A percentile compares a stretch with the other conserved stretches of the same genome.
Evolutionary conservation across 2,797 vertebrate species (phyloP).

Genomic region (Gila robusta): DNA sequence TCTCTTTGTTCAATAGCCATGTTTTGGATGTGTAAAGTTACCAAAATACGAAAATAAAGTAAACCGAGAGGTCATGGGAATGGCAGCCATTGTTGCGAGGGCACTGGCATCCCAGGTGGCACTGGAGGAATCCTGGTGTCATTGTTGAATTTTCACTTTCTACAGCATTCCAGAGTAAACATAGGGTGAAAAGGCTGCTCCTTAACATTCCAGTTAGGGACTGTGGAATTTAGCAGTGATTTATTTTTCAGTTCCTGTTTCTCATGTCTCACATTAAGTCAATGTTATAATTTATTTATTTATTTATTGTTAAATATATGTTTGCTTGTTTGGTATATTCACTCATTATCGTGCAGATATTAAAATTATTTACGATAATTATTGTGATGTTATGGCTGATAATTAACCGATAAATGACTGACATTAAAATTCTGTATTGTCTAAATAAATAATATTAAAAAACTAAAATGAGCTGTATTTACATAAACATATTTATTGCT

Average conservation of each 20-base stretch:
- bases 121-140: conserved; percentile 26
- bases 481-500: not conserved
- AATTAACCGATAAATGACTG: not conserved
- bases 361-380: not conserved
- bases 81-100: conserved; percentile 16
- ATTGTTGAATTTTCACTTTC: conserved; percentile 43
- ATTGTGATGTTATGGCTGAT: not conserved
- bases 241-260: not conserved
- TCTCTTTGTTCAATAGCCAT: conserved; percentile 20
- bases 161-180: conserved; percentile 36
- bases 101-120: conserved; percentile 32
- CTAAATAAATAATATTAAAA: too few relatives aligned
- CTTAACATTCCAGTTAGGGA: not conserved
- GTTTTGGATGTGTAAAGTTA: conserved; percentile 49
- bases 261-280: not conserved
- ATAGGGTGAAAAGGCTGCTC: conserved; percentile 14
- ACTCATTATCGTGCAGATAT: not conserved
- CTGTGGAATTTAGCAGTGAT: not conserved
- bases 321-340: not conserved
- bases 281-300: not conserved
- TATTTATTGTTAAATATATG: not conserved
- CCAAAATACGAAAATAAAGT: conserved; percentile 38
- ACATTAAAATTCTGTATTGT: not conserved
- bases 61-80: conserved; percentile 54
- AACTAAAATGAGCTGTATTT: not conserved